Evolutionary conservation across 2,113 vertebrate species (phyloP).

Genomic region (Heterotilapia buettikoferi): DNA sequence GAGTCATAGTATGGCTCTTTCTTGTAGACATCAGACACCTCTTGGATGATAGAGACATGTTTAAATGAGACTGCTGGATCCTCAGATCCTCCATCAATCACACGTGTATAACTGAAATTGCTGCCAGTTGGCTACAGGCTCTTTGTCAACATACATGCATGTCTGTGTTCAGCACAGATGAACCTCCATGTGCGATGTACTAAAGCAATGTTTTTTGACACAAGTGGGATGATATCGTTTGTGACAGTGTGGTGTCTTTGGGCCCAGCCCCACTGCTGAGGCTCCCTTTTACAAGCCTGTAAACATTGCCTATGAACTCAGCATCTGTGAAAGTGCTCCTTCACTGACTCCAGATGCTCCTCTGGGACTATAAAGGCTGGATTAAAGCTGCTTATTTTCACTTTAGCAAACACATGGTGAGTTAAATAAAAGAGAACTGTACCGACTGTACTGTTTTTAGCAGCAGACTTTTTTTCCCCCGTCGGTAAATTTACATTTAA

Average conservation of each 20-base stretch:
- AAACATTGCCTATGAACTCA: slow-evolving; percentile 55
- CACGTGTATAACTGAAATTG: not conserved
- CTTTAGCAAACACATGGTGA: slow-evolving; percentile 1
- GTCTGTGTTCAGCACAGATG: not conserved
- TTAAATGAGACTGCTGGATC: not conserved
- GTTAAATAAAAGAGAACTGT: not conserved
- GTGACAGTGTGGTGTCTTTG: slow-evolving; percentile 26
- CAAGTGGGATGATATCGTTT: slow-evolving; percentile 2
- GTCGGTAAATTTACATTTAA: not conserved
- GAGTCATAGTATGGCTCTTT: not conserved
- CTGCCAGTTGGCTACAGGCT: not conserved
- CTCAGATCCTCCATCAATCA: slow-evolving; percentile 1
- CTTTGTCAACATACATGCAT: not conserved
- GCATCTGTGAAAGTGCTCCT: slow-evolving; percentile 53
- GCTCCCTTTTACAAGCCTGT: slow-evolving; percentile 52
- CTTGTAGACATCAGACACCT: not conserved
- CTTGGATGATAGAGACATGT: not conserved
- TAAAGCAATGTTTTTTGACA: not conserved
- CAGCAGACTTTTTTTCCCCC: not conserved
- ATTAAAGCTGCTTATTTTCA: slow-evolving; percentile 24
- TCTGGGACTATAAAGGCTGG: slow-evolving; percentile 21
- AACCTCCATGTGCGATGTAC: not conserved
- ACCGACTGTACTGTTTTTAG: not conserved
- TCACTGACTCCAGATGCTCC: slow-evolving; percentile 59
- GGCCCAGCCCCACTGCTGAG: slow-evolving; percentile 17